These are phyloP conservation scores for Aphodius sticticus DNA, from an alignment of 2,888 invertebrate genomes.

Conservation along the genomic window DNA sequence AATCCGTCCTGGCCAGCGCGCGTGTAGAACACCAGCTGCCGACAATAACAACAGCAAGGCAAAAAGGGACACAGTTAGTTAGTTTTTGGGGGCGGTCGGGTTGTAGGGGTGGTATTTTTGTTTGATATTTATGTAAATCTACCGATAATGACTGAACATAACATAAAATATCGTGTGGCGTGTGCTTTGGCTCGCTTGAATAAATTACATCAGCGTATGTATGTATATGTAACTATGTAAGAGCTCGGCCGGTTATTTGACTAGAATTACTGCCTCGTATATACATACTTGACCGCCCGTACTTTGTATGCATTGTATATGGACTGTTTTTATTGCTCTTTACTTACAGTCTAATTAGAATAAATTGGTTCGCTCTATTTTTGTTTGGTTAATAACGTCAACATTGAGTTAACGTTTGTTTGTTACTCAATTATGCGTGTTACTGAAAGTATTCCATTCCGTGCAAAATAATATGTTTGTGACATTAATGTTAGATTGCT, in stretches of 20 bases:
- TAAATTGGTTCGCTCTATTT: neutral
- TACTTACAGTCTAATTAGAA: neutral
- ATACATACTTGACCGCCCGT: neutral
- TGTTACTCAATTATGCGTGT: neutral
- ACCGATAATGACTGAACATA: conserved; percentile 41
- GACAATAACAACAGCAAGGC: conserved; percentile 6
- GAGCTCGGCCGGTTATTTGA: neutral
- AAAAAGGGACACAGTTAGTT: conserved; percentile 35
- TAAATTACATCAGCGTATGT: conserved; percentile 13
- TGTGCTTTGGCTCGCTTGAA: conserved; percentile 11
- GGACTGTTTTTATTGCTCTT: neutral
- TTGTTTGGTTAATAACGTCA: neutral
- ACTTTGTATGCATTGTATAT: conserved; percentile 4
- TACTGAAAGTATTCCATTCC: neutral
- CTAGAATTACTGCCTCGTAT: neutral
- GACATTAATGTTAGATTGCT: neutral
- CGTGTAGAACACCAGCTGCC: conserved; percentile 31
- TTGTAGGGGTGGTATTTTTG: conserved; percentile 21
- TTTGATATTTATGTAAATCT: conserved; percentile 42
- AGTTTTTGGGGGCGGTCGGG: conserved; percentile 36
- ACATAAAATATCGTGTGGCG: conserved; percentile 29
- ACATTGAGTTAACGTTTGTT: neutral
- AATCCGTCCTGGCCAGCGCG: conserved; percentile 35
- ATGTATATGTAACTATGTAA: neutral
- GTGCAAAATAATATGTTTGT: neutral